These are phyloP conservation scores for Oppia nitens DNA, from an alignment of 1,140 invertebrate species.

Conservation along the genomic window DNA sequence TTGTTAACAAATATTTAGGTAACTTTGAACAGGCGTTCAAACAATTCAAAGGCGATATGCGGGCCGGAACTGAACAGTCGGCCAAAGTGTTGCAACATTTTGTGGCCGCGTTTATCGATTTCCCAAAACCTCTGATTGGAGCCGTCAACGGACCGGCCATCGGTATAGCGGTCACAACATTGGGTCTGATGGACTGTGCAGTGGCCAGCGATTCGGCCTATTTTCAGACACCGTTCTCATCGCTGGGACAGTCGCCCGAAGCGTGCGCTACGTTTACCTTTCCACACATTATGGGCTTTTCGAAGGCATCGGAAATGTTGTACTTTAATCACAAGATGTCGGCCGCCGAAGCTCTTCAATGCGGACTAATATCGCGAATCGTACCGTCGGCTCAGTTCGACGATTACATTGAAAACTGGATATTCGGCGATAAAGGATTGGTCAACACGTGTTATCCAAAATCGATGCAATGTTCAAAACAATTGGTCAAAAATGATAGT, in stretches of 20 bases:
- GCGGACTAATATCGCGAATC: constrained; percentile 51
- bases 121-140: constrained; percentile 69
- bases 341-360: constrained; percentile 49
- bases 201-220: constrained; percentile 64
- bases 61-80: constrained; percentile 28
- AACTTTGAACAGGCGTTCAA: constrained; percentile 16
- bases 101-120: constrained; percentile 59
- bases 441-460: constrained; percentile 10
- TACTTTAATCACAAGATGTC: constrained; percentile 57
- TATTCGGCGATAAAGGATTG: constrained; percentile 14
- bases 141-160: constrained; percentile 81
- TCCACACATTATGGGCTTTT: constrained; percentile 52
- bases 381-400: constrained; percentile 39
- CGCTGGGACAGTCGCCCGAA: constrained; percentile 59
- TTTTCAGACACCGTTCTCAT: constrained; percentile 66
- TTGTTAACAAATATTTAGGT: background rate
- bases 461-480: constrained; percentile 11
- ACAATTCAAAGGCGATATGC: constrained; percentile 25
- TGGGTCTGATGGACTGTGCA: constrained; percentile 69
- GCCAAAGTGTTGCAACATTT: constrained; percentile 37
- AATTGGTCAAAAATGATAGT: constrained; percentile 12
- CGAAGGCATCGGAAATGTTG: constrained; percentile 57
- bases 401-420: constrained; percentile 14
- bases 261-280: constrained; percentile 67
- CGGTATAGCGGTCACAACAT: constrained; percentile 62